These are phyloP conservation scores for Ciconia stormi DNA, from an alignment of 2,113 vertebrate genomes.

Conservation along the genomic window DNA sequence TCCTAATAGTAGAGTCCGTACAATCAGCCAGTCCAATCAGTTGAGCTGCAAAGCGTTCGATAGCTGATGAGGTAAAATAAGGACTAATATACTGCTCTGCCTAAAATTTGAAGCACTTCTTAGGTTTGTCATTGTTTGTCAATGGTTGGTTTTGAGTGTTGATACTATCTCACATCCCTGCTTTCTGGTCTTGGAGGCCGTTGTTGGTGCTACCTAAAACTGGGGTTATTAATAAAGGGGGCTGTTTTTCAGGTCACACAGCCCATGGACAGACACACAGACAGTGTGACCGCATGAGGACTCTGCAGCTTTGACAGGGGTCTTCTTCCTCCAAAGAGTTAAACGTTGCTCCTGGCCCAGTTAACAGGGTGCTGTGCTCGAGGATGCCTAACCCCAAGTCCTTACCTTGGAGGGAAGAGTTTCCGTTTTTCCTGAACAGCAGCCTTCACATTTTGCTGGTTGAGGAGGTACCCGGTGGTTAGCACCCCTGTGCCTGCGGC, in stretches of 20 bases:
- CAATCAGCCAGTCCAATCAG: not conserved
- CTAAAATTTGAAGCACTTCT: not conserved
- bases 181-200: not conserved
- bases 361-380: rapidly evolving
- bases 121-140: not conserved
- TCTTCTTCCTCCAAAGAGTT: no score
- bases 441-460: conserved; percentile 72
- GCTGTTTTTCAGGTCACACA: not conserved
- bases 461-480: conserved; percentile 82
- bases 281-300: rapidly evolving
- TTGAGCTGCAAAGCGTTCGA: not conserved
- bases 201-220: no score
- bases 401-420: conserved; percentile 87
- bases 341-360: rapidly evolving
- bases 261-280: not conserved
- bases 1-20: not conserved
- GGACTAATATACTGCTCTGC: not conserved
- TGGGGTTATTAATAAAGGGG: not conserved
- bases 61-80: not conserved
- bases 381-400: not conserved
- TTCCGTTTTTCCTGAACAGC: conserved; percentile 75
- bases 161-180: not conserved
- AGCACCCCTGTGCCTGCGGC: conserved; percentile 80
- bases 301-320: not conserved
- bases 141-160: not conserved